Evolutionary conservation across 2,888 invertebrate species (phyloP), one percentile per base, ranked within the genome.

Genomic region (Dexiosoma caninum): DNA sequence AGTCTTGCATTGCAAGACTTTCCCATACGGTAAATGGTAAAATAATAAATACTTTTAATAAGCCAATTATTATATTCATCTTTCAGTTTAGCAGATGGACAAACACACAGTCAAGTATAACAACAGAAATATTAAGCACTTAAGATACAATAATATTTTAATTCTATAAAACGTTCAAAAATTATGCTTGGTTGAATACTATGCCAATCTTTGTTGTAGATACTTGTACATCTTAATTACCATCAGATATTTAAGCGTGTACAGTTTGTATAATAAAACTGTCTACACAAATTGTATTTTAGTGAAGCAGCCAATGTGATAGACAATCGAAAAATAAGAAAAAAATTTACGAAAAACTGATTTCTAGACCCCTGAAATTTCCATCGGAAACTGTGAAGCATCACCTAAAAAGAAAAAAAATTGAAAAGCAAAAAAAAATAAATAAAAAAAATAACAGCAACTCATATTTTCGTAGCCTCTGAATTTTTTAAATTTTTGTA

Each of bases 1-100:
- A n/a, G n/a, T n/a, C n/a, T n/a, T n/a, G n/a, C n/a, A n/a, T n/a
- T n/a, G n/a, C n/a, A n/a, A n/a, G n/a, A n/a, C n/a, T n/a, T n/a
- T n/a, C n/a, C n/a, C n/a, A n/a, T n/a, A n/a, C n/a, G n/a, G n/a
- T n/a, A n/a, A n/a, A n/a, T n/a, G n/a, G 12, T 37, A 10, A 21
- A 16, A 35, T 35, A 46, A 40, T 19, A 51, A 67, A 53, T 49
- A 60, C 40, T 59, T 69, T 64, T 67, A 70, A 53, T 75, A 53
- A 55, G 49, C 71, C 71, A 60, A 76, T 76, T 74, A 66, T 71
- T 74, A 76, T 76, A n/a, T n/a, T 66, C 66, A 80, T 66, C 21
- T 57, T 49, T 16, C 12, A 30, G 40, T 32, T 51, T 55, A 16
- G 14, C 30, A 69, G 60, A 55, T 37, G 16, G 2, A 23, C 59